Percentiles rank a stretch among this genome's conserved stretches.
Conservation (phyloP, 1,140 invertebrate genomes). For the Lasioglossum baleicum region DNA sequence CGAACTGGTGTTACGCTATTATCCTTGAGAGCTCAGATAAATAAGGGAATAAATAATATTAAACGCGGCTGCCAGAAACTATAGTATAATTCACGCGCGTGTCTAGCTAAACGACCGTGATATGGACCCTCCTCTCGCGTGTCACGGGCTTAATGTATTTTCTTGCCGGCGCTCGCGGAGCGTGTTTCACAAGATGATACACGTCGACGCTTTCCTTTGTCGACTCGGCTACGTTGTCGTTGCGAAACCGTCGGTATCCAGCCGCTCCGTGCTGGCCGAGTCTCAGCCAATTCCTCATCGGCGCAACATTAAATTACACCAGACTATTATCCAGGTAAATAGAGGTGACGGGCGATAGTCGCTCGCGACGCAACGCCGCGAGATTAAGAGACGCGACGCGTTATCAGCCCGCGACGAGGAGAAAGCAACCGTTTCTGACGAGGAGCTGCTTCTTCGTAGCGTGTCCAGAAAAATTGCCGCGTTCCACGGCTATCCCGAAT, state of each 20-base stretch:
- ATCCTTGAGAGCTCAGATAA: too few relatives aligned
- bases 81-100: slow-evolving; percentile 23
- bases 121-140: slow-evolving; percentile 8
- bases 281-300: not conserved
- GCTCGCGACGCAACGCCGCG: not conserved
- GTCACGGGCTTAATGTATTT: slow-evolving; percentile 39
- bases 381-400: not conserved
- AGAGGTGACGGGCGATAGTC: not conserved
- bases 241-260: slow-evolving; percentile 25
- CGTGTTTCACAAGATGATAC: slow-evolving; percentile 47
- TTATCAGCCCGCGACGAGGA: not conserved
- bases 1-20: too few relatives aligned
- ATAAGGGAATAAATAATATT: too few relatives aligned
- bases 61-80: not conserved
- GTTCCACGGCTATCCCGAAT: not conserved
- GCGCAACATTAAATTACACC: not conserved
- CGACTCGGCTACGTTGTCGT: slow-evolving; percentile 14
- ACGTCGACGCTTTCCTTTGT: slow-evolving; percentile 46
- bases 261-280: too few relatives aligned
- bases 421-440: not conserved
- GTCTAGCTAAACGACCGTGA: slow-evolving; percentile 15
- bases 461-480: slow-evolving; percentile 1
- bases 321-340: not conserved
- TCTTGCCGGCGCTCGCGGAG: not conserved
- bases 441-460: not conserved